A percentile compares a stretch with the other conserved stretches of the same genome.
These are phyloP conservation scores for Acanthacorydalis orientalis DNA, from an alignment of 2,888 invertebrate genomes.

Conservation along the genomic window DNA sequence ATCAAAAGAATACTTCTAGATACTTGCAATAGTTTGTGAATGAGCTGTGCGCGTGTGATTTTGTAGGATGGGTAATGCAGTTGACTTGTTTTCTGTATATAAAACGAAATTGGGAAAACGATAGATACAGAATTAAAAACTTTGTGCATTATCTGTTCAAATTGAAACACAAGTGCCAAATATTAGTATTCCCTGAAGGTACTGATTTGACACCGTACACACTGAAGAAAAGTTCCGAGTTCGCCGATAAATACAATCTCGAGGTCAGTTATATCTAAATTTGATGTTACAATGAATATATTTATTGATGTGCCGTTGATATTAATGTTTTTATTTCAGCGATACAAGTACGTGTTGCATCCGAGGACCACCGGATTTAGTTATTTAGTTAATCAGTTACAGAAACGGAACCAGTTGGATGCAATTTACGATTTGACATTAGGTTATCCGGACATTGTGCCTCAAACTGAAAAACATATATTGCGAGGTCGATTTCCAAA, in stretches of 20 bases:
- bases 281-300: no score
- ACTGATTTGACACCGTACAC: slow-evolving; percentile 63
- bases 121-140: slow-evolving; percentile 45
- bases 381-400: slow-evolving; percentile 36
- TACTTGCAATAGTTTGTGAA: not conserved
- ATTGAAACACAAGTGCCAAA: slow-evolving; percentile 44
- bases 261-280: slow-evolving; percentile 30
- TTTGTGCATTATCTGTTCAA: slow-evolving; percentile 57
- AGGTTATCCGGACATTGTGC: slow-evolving; percentile 59
- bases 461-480: slow-evolving; percentile 59
- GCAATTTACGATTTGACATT: slow-evolving; percentile 77
- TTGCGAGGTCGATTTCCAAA: slow-evolving; percentile 52
- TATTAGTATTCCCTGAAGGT: slow-evolving; percentile 79
- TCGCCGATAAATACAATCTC: slow-evolving; percentile 48
- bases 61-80: slow-evolving; percentile 75
- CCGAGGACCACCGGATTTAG: slow-evolving; percentile 73
- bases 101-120: slow-evolving; percentile 65
- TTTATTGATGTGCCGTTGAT: not conserved
- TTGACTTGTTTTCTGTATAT: slow-evolving; percentile 70
- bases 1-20: not conserved
- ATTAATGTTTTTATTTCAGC: slow-evolving; percentile 14
- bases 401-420: slow-evolving; percentile 42
- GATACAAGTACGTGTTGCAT: slow-evolving; percentile 64
- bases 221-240: slow-evolving; percentile 49
- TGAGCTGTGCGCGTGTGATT: not conserved